Evolutionary conservation across 2,113 vertebrate genomes (phyloP).

Genomic region (Brienomyrus longianalis): DNA sequence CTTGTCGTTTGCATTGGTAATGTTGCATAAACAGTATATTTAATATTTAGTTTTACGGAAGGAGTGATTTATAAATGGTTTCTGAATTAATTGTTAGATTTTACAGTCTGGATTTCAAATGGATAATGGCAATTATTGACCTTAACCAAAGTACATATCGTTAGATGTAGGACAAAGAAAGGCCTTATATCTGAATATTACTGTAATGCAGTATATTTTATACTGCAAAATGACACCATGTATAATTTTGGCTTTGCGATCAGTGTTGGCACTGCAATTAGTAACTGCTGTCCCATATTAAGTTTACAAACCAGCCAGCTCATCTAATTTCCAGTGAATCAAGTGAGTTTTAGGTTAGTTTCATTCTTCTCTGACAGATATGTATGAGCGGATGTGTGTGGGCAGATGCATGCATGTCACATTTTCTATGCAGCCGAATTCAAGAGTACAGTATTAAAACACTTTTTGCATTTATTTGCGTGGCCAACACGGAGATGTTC

Average conservation of each 20-base stretch:
- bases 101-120: not conserved
- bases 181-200: not conserved
- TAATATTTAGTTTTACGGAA: not conserved
- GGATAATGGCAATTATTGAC: not conserved
- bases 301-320: not conserved
- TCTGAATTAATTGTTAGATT: not conserved
- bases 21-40: not conserved
- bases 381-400: not conserved
- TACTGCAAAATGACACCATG: not conserved
- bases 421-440: not conserved
- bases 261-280: not conserved
- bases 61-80: not conserved
- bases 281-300: constrained; percentile 9
- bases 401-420: not conserved
- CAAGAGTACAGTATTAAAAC: not conserved
- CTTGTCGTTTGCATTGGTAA: not conserved
- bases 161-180: not conserved
- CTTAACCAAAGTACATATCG: not conserved
- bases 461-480: not conserved
- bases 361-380: constrained; percentile 4
- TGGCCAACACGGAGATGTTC: not conserved
- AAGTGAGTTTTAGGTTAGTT: constrained; percentile 13
- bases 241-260: constrained; percentile 1
- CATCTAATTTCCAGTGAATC: constrained; percentile 1
- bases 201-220: not conserved